phyloP scores from a whole-genome alignment of 2,888 invertebrate genomes.

The Tenodera sinensis region DNA sequence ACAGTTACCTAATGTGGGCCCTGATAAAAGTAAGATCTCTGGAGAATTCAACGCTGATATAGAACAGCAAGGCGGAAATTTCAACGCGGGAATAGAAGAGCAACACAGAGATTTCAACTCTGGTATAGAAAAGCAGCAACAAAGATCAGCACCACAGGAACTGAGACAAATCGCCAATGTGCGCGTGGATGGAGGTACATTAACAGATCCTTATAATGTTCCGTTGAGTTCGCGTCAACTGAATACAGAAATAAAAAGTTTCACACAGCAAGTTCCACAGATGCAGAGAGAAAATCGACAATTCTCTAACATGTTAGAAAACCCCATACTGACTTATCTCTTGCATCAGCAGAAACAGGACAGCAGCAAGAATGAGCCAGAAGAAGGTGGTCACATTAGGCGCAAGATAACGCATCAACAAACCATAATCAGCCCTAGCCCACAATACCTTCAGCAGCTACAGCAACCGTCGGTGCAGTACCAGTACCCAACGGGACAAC shows the following conservation, averaged over 20 bases:
- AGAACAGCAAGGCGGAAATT: not conserved
- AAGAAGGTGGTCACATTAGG: slow-evolving; percentile 34
- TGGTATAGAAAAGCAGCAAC: not conserved
- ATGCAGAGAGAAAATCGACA: not conserved
- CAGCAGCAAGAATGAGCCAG: not conserved
- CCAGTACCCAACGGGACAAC: not conserved
- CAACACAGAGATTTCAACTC: not conserved
- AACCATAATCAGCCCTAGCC: slow-evolving; percentile 38
- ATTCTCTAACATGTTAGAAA: not conserved
- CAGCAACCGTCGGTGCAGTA: not conserved
- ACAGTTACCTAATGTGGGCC: not conserved
- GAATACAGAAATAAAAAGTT: not conserved
- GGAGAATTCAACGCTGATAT: not conserved
- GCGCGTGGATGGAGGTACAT: not conserved
- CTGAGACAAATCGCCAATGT: not conserved
- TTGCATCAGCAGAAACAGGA: not conserved
- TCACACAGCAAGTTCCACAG: not conserved
- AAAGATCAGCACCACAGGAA: not conserved
- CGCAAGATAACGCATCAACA: slow-evolving; percentile 45
- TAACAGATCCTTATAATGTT: not conserved
- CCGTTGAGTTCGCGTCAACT: not conserved
- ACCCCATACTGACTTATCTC: slow-evolving; percentile 10
- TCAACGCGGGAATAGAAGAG: not conserved
- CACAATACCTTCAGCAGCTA: slow-evolving; percentile 28
- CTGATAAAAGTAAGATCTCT: too few relatives aligned